Base-by-base conservation (phyloP, 1,140 invertebrate species). In the Lepidurus apus region DNA sequence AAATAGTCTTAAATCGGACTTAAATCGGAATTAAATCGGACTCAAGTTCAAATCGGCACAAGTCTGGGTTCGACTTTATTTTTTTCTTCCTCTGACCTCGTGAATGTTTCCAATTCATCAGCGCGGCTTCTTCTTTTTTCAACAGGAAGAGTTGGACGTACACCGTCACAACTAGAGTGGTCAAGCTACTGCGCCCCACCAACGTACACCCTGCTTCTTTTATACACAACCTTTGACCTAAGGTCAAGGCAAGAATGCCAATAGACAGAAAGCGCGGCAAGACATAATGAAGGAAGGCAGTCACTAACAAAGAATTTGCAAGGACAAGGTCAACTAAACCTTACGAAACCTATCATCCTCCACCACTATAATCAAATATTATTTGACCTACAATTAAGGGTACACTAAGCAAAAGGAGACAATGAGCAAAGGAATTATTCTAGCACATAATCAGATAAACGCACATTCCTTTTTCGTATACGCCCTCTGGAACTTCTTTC, bases 301-400 rank as follows among this genome's bases (percentile, higher is more conserved):
- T 26, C 26, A 26, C 26, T 26, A 26, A 26, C 26, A 26, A 26
- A 26, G 26, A 26, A 26, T 26, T 26, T 26, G 26, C 26, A 26
- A 26, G 26, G 26, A 26, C 26, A 26, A 26, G 26, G 26, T 26
- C 26, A 26, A 26, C 26, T 26, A 26, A 26, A 26, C 26, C 26
- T 26, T 26, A 26, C 26, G 26, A 34, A 47, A 47, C 45, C 45
- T 47, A 47, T 47, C 45, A 47, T 47, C 17, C 45, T 47, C 45
- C 45, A 47, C 45, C 45, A 47, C 45, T 47, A 47, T 47, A 47
- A 47, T 47, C 45, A 47, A 47, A 47, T 47, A 47, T 47, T 17
- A 17, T 47, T 47, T 47, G 45, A 47, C 45, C 2, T 47, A 17
- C 45, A 47, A 47, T 47, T 47, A 1, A 3, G 17, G 4, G 17